Evolutionary conservation across 2,113 vertebrate genomes (phyloP).

Genomic region (Marmota flaviventris): DNA sequence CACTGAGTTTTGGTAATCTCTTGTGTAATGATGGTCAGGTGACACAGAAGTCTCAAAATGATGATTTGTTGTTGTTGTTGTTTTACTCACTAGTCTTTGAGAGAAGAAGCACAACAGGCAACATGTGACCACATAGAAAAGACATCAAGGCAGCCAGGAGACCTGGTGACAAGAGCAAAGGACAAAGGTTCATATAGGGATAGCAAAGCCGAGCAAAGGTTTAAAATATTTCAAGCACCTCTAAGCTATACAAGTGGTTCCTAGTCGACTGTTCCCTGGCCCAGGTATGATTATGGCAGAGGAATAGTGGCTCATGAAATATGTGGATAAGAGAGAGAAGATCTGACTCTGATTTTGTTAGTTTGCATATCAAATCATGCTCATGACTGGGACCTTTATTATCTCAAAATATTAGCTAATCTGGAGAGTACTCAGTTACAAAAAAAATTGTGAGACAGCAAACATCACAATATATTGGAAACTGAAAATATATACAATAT

Average conservation of each 20-base stretch:
- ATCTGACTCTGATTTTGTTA: not conserved
- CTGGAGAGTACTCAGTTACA: not conserved
- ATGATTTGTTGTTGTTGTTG: not conserved
- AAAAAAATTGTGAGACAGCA: not conserved
- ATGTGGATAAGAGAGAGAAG: fast-evolving
- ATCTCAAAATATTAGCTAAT: not conserved
- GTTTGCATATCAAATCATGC: not conserved
- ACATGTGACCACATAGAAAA: no score
- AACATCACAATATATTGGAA: not conserved
- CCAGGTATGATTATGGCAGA: not conserved
- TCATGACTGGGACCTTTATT: not conserved
- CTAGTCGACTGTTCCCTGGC: not conserved
- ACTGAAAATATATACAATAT: no score
- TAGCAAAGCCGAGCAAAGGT: not conserved
- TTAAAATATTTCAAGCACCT: not conserved
- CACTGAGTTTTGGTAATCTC: not conserved
- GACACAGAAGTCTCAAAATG: not conserved
- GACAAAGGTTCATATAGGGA: not conserved
- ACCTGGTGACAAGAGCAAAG: not conserved
- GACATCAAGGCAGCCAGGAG: not conserved
- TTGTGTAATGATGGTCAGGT: not conserved
- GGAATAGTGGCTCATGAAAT: not conserved
- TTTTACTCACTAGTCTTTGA: not conserved
- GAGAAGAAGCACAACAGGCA: not conserved
- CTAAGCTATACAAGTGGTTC: not conserved